These are phyloP conservation scores for Macrosteles quadrilineatus DNA, from an alignment of 1,140 invertebrate species.

Conservation along the genomic window DNA sequence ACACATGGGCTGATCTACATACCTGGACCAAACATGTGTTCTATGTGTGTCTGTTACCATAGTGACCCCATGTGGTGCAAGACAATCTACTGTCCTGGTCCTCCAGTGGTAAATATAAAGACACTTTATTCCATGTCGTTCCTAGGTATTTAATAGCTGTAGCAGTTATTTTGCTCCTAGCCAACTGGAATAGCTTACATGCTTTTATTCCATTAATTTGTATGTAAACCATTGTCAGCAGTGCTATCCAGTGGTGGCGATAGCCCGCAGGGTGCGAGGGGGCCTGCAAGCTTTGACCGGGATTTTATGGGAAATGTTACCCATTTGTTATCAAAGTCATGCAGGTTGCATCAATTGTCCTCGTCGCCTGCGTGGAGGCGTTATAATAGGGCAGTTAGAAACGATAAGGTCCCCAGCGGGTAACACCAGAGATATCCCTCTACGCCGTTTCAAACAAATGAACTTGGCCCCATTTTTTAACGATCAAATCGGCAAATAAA, in stretches of 20 bases:
- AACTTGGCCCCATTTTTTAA: too few species aligned
- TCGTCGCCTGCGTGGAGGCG: too few species aligned
- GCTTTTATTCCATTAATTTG: not conserved
- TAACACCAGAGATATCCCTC: too few species aligned
- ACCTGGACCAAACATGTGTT: conserved; percentile 80
- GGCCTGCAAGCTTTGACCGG: too few species aligned
- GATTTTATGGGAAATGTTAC: too few species aligned
- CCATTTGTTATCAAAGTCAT: too few species aligned
- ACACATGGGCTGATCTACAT: conserved; percentile 76
- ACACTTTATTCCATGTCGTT: not conserved
- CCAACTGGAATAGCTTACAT: not conserved
- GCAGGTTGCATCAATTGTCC: too few species aligned
- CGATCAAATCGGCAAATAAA: too few species aligned
- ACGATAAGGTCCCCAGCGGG: too few species aligned
- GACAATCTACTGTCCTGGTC: conserved; percentile 74
- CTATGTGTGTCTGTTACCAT: conserved; percentile 79
- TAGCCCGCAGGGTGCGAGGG: not conserved
- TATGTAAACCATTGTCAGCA: not conserved
- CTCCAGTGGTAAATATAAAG: conserved; percentile 68
- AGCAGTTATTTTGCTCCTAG: not conserved
- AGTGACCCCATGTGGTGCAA: conserved; percentile 81
- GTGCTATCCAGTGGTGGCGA: not conserved
- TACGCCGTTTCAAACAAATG: too few species aligned
- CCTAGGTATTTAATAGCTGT: not conserved
- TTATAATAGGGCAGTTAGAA: too few species aligned